phyloP scores from a whole-genome alignment of 2,888 invertebrate genomes.

The Eurytoma adleriae region DNA sequence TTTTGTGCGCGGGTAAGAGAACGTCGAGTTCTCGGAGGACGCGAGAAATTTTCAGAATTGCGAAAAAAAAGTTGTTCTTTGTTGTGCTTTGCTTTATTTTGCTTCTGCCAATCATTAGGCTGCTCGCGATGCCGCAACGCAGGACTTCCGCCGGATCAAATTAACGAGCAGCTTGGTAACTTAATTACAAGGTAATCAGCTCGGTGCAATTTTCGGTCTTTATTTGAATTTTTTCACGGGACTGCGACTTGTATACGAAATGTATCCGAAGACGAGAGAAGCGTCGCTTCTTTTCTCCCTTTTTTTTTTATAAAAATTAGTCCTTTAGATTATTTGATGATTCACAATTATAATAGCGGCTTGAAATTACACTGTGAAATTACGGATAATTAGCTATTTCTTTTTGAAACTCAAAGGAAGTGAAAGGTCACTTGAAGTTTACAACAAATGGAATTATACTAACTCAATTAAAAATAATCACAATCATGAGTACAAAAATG shows the following conservation, averaged over 20 bases:
- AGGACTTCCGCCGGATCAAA: slow-evolving; percentile 31
- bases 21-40: not conserved
- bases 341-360: no score
- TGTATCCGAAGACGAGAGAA: not conserved
- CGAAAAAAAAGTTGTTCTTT: not conserved
- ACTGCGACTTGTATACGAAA: no score
- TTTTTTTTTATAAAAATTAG: slow-evolving; percentile 7
- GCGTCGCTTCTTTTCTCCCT: not conserved
- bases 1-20: not conserved
- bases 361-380: no score
- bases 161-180: slow-evolving; percentile 15
- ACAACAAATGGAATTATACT: no score
- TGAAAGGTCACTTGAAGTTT: no score
- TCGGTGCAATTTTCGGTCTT: slow-evolving; percentile 35
- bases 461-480: no score
- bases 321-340: not conserved
- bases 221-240: slow-evolving; percentile 36
- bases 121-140: slow-evolving; percentile 28
- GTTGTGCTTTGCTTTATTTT: not conserved
- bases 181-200: slow-evolving; percentile 45
- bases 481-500: no score
- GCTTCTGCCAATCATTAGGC: slow-evolving; percentile 36
- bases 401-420: no score
- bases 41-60: slow-evolving; percentile 17
- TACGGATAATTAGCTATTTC: no score